Percentiles rank a stretch among this genome's conserved stretches.
phyloP scores from a whole-genome alignment of 1,140 invertebrate genomes.

The Bombus impatiens region DNA sequence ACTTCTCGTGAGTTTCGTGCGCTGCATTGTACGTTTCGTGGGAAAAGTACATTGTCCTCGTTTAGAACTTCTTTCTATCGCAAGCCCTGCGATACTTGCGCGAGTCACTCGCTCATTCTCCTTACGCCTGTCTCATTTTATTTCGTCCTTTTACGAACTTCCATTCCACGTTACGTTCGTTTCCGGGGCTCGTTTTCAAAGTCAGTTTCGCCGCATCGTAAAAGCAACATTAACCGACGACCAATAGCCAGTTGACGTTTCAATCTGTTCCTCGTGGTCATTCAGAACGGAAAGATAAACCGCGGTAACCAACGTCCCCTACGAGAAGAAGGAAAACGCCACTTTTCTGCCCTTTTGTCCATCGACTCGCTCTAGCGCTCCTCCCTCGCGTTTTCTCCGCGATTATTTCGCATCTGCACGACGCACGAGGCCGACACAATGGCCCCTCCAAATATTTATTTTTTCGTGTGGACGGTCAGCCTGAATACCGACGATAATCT shows the following conservation, averaged over 20 bases:
- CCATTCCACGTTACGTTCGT: background rate
- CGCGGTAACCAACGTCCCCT: constrained; percentile 50
- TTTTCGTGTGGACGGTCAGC: constrained; percentile 59
- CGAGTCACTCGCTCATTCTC: background rate
- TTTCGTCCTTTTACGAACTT: background rate
- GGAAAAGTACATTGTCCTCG: no score
- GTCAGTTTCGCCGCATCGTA: constrained; percentile 42
- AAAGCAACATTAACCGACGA: constrained; percentile 69
- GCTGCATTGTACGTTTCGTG: no score
- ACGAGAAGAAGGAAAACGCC: background rate
- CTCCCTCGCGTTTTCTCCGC: constrained; percentile 14
- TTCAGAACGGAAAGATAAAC: constrained; percentile 49
- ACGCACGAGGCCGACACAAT: constrained; percentile 62
- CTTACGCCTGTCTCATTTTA: background rate
- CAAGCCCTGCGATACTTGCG: no score
- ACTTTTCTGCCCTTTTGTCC: constrained; percentile 9
- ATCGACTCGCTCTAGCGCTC: background rate
- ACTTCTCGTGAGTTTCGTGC: no score
- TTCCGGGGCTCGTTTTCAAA: background rate
- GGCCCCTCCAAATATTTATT: constrained; percentile 77
- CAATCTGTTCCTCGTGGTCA: constrained; percentile 52
- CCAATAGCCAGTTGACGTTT: constrained; percentile 63
- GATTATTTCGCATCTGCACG: constrained; percentile 66
- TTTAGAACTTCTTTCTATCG: no score
- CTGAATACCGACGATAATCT: constrained; percentile 70